These are phyloP conservation scores for Rhabdomys pumilio DNA, from an alignment of 2,797 vertebrate species.

Conservation along the genomic window DNA sequence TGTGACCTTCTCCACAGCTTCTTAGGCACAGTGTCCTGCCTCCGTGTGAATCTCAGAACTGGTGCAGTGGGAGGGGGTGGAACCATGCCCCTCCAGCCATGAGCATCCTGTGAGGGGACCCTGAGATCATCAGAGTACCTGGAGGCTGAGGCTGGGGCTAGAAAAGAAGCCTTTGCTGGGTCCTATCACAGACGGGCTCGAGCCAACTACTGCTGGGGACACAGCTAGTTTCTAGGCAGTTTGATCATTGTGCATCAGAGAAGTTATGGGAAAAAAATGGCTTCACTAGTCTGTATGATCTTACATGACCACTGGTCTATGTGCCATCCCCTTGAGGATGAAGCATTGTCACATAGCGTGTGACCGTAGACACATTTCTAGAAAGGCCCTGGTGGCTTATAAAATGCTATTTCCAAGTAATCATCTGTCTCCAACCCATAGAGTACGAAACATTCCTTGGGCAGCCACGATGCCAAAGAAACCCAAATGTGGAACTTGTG, in stretches of 20 bases:
- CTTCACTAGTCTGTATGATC: background rate
- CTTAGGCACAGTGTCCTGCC: background rate
- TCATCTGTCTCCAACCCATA: slow-evolving; percentile 22
- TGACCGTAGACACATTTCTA: slow-evolving; percentile 25
- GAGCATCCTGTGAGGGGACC: background rate
- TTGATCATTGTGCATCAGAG: background rate
- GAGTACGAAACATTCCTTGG: slow-evolving; percentile 25
- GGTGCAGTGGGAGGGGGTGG: background rate
- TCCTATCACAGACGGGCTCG: background rate
- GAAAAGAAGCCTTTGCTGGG: background rate
- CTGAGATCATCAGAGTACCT: background rate
- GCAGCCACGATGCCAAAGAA: background rate
- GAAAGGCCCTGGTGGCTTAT: slow-evolving; percentile 60
- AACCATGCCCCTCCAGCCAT: background rate
- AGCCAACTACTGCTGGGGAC: background rate
- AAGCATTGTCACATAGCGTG: too few relatives aligned
- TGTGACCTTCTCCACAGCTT: accelerated
- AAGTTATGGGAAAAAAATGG: background rate
- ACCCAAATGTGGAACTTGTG: background rate
- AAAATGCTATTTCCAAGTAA: slow-evolving; percentile 77
- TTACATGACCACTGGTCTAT: accelerated
- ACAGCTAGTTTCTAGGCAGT: background rate
- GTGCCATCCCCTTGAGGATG: accelerated
- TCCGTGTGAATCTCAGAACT: background rate
- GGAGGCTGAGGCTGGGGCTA: background rate